Evolutionary conservation across 2,797 vertebrate genomes (phyloP), one percentile per base, ranked within the genome.

Genomic region (Hoplostethus mediterraneus): DNA sequence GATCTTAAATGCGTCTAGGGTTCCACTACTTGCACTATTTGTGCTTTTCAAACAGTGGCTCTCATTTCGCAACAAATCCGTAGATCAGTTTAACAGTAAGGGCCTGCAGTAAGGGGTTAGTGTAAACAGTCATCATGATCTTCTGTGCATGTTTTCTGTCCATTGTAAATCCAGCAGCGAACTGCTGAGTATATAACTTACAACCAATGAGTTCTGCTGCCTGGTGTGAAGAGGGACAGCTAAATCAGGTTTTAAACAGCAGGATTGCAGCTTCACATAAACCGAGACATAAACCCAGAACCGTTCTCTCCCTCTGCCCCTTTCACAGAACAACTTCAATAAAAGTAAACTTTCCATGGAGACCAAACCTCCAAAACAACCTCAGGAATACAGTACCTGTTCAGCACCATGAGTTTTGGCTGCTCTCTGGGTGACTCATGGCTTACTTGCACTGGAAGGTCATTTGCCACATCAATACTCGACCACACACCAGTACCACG

Each of bases 271-370:
- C 63, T 71, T 52, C 64, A 74, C 57, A 72, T 74, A 57, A 80
- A 75, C 17, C 17, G 30, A 70, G 57, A 72, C 62, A 70, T 67
- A 83, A 80, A 80, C 71, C 70, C 44, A 48, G 52, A 67, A 13
- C 44, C 38, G 45, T 51, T 36, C 28, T 58, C 59, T 70, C 57
- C 61, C 66, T 40, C 38, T 40, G 38, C 38, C 38, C 38, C 38
- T 10, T 6, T 8, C 10, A 8, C 6, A 40, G 38, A 40, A 40
- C 38, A 40, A 40, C 38, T 10, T 62, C 36, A 67, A 45, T 47
- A 55, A 71, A 67, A 73, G 66, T 52, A 44, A 21, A 30, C 40
- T 79, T 75, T 78, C 73, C 79, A 67, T 71, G 31, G 31, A 71
- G 67, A 67, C 28, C n/a, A 59, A 71, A 56, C 28, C 13, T 62